Conservation (phyloP, 2,888 invertebrate species). For the Ornithoptera priamus region DNA sequence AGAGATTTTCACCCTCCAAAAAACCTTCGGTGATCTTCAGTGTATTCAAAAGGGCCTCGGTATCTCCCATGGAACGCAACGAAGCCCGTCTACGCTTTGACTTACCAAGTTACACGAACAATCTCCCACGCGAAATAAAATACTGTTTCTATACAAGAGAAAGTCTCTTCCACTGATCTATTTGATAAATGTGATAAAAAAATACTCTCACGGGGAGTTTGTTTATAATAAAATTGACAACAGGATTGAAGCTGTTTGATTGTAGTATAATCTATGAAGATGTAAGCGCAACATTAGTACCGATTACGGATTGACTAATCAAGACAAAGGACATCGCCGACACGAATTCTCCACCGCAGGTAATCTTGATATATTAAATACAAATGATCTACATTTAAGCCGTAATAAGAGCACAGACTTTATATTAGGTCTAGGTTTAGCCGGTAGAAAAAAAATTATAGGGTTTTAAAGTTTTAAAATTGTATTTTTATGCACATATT, state of each 20-base stretch:
- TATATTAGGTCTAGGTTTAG: neutral
- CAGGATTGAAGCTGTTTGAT: neutral
- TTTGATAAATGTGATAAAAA: too few species aligned
- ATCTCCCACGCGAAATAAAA: neutral
- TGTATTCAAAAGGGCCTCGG: too few species aligned
- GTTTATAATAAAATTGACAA: too few species aligned
- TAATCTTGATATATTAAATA: slow-evolving; percentile 13
- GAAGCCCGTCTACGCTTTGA: too few species aligned
- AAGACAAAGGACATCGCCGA: slow-evolving; percentile 29
- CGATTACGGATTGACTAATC: slow-evolving; percentile 31
- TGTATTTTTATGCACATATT: too few species aligned
- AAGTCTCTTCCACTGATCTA: too few species aligned
- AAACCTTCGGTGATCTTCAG: too few species aligned
- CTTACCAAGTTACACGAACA: too few species aligned
- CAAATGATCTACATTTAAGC: neutral
- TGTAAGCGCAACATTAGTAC: slow-evolving; percentile 29
- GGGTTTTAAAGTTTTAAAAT: neutral
- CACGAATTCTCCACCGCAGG: slow-evolving; percentile 8
- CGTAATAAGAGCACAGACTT: neutral
- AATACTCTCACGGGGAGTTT: too few species aligned
- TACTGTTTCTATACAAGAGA: neutral
- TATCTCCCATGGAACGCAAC: too few species aligned
- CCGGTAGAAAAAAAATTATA: neutral
- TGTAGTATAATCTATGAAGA: slow-evolving; percentile 20
- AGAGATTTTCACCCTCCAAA: too few species aligned